A percentile compares a stretch with the other conserved stretches of the same genome.
These are phyloP conservation scores for Myanophis thanlyinensis DNA, from an alignment of 2,113 vertebrate species.

Conservation along the genomic window DNA sequence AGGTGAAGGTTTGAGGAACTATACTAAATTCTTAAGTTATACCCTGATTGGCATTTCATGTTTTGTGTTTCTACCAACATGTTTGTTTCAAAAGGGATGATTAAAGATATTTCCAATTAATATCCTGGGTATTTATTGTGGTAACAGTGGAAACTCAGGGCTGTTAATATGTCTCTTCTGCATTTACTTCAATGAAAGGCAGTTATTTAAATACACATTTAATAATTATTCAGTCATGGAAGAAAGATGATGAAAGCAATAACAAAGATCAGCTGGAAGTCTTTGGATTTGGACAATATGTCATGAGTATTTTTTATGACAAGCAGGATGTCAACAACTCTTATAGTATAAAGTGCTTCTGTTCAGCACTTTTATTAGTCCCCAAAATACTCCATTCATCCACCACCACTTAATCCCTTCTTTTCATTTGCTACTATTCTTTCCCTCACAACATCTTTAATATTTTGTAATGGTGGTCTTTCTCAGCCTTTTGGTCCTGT, in stretches of 20 bases:
- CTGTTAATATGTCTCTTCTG: background rate
- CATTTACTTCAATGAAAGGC: background rate
- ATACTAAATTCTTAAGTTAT: background rate
- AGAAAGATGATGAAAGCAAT: background rate
- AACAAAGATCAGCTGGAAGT: background rate
- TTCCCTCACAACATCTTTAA: background rate
- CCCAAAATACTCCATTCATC: background rate
- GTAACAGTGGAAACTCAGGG: background rate
- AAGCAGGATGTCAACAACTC: background rate
- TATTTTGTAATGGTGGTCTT: background rate
- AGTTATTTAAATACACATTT: background rate
- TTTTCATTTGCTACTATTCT: background rate
- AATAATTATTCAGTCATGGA: background rate
- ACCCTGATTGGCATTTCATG: background rate
- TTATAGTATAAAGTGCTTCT: background rate
- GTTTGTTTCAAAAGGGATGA: background rate
- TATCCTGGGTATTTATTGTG: background rate
- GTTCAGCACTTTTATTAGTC: background rate
- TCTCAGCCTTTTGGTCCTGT: background rate
- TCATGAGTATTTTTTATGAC: background rate
- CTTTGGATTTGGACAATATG: background rate
- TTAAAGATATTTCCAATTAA: background rate
- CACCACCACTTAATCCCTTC: background rate
- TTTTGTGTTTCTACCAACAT: background rate
- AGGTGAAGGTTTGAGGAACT: background rate